Evolutionary conservation across 2,888 invertebrate species (phyloP).

Genomic region (Protodeltote pygarga): DNA sequence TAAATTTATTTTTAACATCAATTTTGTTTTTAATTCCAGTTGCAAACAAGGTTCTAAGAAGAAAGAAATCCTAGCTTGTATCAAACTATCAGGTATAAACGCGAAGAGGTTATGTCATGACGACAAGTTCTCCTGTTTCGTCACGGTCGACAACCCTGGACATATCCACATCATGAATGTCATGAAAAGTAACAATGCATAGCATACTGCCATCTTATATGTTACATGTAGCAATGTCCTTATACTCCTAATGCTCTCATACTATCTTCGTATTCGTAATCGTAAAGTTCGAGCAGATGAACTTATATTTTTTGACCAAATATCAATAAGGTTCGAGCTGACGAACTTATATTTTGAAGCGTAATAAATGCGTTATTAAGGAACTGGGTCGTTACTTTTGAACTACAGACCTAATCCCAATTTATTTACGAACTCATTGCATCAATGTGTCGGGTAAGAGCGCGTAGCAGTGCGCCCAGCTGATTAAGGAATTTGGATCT

Average conservation of each 20-base stretch:
- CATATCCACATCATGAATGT: conserved; percentile 87
- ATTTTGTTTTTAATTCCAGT: conserved; percentile 53
- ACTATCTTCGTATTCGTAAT: too few species aligned
- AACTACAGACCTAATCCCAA: too few species aligned
- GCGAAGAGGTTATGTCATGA: conserved; percentile 76
- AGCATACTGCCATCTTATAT: conserved; percentile 51
- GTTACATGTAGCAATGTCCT: conserved; percentile 36
- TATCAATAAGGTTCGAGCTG: too few species aligned
- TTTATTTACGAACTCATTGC: too few species aligned
- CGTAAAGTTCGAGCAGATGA: too few species aligned
- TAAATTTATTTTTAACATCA: background rate
- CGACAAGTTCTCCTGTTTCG: conserved; percentile 86
- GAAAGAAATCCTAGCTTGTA: conserved; percentile 79
- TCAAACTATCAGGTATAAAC: conserved; percentile 79
- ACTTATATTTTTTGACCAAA: too few species aligned
- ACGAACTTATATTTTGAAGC: too few species aligned
- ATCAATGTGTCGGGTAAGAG: too few species aligned
- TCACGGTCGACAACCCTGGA: conserved; percentile 88
- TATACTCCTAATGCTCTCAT: background rate
- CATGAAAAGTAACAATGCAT: conserved; percentile 59
- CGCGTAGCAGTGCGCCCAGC: too few species aligned
- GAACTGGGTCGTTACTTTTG: too few species aligned
- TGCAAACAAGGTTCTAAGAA: conserved; percentile 75
- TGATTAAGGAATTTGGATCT: too few species aligned
- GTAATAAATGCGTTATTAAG: too few species aligned